Percentiles rank a stretch among this genome's conserved stretches.
These are phyloP conservation scores for Sardinella longiceps DNA, from an alignment of 2,797 vertebrate genomes.

Conservation along the genomic window DNA sequence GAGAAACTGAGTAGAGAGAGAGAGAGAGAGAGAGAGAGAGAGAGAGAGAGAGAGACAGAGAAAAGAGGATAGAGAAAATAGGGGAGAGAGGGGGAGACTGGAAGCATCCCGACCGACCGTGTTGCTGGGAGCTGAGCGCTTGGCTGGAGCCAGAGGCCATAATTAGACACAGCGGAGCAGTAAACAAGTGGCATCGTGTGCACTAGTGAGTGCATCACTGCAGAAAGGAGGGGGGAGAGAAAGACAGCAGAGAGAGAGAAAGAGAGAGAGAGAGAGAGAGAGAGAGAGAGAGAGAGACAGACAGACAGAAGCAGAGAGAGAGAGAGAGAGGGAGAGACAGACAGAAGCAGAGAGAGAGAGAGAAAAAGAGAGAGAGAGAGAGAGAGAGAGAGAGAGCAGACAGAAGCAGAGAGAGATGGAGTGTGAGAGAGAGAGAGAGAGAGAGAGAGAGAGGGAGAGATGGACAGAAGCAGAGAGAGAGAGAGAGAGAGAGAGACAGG, in stretches of 20 bases:
- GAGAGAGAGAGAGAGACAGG: neutral
- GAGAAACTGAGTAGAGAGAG: slow-evolving; percentile 30
- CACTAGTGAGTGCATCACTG: slow-evolving; percentile 43
- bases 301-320: too few relatives aligned
- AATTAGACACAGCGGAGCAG: slow-evolving; percentile 40
- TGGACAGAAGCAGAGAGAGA: neutral
- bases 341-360: slow-evolving; percentile 9
- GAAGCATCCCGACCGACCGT: slow-evolving; percentile 8
- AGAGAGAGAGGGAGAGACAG: too few relatives aligned
- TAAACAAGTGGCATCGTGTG: slow-evolving; percentile 54
- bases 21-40: slow-evolving; percentile 44
- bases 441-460: neutral
- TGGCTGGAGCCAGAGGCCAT: slow-evolving; percentile 17
- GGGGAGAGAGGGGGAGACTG: neutral
- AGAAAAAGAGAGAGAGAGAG: neutral
- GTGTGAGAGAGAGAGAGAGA: neutral
- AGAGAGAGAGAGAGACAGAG: slow-evolving; percentile 45
- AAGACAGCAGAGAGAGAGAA: too few relatives aligned
- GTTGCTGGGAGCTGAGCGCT: slow-evolving; percentile 12
- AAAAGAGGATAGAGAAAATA: slow-evolving; percentile 4
- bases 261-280: neutral
- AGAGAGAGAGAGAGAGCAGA: neutral
- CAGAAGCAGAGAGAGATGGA: neutral
- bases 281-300: neutral
- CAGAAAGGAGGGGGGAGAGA: too few relatives aligned